Evolutionary conservation across 2,113 vertebrate species (phyloP).

Genomic region (Carollia perspicillata): DNA sequence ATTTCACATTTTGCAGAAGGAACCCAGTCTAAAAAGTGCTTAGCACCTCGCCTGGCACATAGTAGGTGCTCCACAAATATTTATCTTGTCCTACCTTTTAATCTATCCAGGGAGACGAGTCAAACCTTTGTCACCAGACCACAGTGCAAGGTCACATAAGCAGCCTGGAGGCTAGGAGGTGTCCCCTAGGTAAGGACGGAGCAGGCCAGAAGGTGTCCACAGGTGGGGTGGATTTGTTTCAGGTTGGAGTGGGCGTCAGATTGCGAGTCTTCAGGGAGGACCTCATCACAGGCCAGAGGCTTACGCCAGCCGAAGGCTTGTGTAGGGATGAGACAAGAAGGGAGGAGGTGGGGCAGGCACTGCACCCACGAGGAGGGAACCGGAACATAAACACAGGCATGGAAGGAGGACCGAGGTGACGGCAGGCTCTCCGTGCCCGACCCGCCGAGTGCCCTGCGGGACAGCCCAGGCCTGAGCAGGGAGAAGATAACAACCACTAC

Average conservation of each 20-base stretch:
- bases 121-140: not conserved
- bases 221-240: not conserved
- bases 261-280: not conserved
- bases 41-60: not conserved
- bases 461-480: not conserved
- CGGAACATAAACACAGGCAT: not conserved
- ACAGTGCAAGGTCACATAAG: not conserved
- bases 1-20: not conserved
- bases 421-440: not conserved
- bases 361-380: not conserved
- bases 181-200: not conserved
- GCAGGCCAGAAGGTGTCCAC: not conserved
- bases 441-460: not conserved
- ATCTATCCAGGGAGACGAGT: not conserved
- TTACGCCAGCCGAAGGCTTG: not conserved
- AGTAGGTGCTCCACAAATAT: not conserved
- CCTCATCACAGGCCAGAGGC: not conserved
- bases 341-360: not conserved
- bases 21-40: not conserved
- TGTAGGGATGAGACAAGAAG: not conserved
- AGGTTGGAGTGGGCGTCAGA: not conserved
- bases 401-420: not conserved
- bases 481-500: accelerated
- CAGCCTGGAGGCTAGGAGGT: accelerated
- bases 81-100: not conserved